Evolutionary conservation across 2,888 invertebrate species (phyloP).

Genomic region (Watsonalla binaria): DNA sequence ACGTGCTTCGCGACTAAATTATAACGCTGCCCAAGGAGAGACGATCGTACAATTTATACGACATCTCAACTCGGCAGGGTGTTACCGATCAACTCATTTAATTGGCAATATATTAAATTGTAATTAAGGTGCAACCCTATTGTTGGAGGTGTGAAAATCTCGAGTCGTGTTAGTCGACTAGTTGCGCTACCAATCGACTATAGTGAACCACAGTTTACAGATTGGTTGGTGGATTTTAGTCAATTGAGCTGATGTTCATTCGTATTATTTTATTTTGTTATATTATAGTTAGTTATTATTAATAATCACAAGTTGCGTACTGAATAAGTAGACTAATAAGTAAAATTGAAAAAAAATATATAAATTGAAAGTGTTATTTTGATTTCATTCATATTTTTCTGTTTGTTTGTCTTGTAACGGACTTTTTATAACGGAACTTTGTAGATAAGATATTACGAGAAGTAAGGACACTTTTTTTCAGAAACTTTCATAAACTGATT

Average conservation of each 20-base stretch:
- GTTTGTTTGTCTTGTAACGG: no score
- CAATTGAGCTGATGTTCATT: not conserved
- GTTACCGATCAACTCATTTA: conserved; percentile 65
- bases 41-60: conserved; percentile 14
- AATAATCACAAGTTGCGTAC: no score
- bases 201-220: conserved; percentile 5
- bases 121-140: conserved; percentile 69
- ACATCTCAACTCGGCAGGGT: conserved; percentile 41
- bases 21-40: conserved; percentile 13
- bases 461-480: no score
- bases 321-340: no score
- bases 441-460: no score
- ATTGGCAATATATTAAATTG: conserved; percentile 76
- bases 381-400: no score
- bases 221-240: not conserved
- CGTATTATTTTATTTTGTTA: not conserved
- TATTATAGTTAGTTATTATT: not conserved
- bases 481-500: no score
- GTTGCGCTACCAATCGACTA: conserved; percentile 25
- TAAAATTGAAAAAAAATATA: no score
- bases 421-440: no score
- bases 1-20: conserved; percentile 20
- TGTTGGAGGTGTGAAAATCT: conserved; percentile 60
- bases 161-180: conserved; percentile 31
- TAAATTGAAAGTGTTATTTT: no score